Conservation (phyloP, 1,140 invertebrate genomes). For the Eurytemora carolleeae region DNA sequence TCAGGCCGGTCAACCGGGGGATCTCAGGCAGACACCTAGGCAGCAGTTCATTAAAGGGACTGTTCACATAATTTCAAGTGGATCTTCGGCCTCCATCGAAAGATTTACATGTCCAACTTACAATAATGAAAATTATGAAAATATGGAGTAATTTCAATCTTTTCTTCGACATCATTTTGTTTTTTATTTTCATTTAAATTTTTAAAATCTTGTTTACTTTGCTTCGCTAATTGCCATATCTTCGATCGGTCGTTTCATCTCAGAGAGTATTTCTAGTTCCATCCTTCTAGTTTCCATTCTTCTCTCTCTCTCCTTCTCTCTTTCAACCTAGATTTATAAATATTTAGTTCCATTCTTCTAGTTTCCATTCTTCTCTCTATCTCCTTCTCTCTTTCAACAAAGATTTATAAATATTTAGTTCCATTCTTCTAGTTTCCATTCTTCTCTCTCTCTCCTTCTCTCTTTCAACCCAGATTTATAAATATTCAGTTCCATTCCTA, state of each 20-base stretch:
- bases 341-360: constrained; percentile 56
- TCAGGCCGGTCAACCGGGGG: constrained; percentile 54
- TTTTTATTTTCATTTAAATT: no score
- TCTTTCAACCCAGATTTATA: constrained; percentile 47
- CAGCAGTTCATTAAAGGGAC: no score
- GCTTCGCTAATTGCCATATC: constrained; percentile 28
- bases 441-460: constrained; percentile 39
- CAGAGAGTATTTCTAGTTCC: constrained; percentile 60
- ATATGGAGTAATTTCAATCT: no score
- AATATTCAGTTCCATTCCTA: constrained; percentile 61
- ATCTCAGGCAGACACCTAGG: constrained; percentile 47
- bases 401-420: constrained; percentile 70
- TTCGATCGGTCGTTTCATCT: constrained; percentile 57
- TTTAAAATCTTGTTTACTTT: no score
- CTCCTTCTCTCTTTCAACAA: constrained; percentile 39
- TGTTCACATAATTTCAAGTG: no score
- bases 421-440: constrained; percentile 54
- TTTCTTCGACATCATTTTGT: no score
- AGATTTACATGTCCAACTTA: no score
- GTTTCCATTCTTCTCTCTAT: constrained; percentile 53
- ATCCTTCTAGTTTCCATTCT: constrained; percentile 56
- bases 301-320: constrained; percentile 36
- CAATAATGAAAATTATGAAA: no score
- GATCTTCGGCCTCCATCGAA: no score
- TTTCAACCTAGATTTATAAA: constrained; percentile 54